A percentile compares a stretch with the other conserved stretches of the same genome.
Conservation (phyloP, 2,113 vertebrate species). For the Esox niger region DNA sequence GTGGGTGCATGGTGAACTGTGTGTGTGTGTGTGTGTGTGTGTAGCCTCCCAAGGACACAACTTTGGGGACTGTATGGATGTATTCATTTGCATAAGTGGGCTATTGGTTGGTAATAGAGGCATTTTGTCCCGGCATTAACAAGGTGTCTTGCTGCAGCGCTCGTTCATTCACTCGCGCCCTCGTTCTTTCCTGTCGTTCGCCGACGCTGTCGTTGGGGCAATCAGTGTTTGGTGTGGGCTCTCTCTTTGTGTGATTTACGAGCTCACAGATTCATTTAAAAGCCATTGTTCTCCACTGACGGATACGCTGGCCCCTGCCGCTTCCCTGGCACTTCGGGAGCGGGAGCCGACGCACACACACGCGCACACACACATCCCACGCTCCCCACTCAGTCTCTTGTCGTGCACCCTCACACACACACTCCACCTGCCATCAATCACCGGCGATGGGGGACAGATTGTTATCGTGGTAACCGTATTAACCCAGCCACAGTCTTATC, state of each 20-base stretch:
- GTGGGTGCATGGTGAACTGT: constrained; percentile 11
- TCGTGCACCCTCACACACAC: constrained; percentile 58
- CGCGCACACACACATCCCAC: constrained; percentile 46
- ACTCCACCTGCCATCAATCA: constrained; percentile 65
- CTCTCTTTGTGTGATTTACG: constrained; percentile 70
- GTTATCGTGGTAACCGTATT: constrained; percentile 73
- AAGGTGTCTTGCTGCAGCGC: constrained; percentile 69
- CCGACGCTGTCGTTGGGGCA: constrained; percentile 67
- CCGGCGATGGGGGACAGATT: constrained; percentile 63
- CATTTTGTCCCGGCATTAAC: constrained; percentile 76
- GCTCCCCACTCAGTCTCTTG: constrained; percentile 67
- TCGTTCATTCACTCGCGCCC: constrained; percentile 57
- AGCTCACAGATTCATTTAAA: constrained; percentile 77
- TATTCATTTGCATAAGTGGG: constrained; percentile 70
- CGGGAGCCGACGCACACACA: constrained; percentile 39
- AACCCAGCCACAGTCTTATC: constrained; percentile 65
- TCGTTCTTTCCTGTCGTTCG: constrained; percentile 64
- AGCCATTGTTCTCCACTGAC: constrained; percentile 76
- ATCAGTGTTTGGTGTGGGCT: constrained; percentile 54
- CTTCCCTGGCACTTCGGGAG: too few species aligned
- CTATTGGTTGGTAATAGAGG: constrained; percentile 69
- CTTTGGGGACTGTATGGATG: constrained; percentile 24
- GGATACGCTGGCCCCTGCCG: constrained; percentile 56
- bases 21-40: not conserved
- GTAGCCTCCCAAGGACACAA: constrained; percentile 62